Base-by-base conservation (phyloP, 1,140 invertebrate genomes). In the Drosophila tsacasi region DNA sequence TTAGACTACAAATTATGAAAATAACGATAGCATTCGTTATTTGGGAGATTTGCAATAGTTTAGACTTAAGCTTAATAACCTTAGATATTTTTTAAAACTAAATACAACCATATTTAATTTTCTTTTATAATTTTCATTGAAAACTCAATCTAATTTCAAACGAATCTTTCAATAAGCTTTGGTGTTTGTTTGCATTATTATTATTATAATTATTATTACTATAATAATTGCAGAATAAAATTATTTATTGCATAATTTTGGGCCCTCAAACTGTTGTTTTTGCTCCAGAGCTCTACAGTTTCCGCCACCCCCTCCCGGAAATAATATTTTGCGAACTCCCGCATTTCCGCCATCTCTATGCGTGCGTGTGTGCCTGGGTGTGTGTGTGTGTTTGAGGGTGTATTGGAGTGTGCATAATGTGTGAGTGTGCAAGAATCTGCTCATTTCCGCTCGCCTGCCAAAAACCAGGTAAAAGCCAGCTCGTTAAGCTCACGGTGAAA, bases 371-470 rank as follows among this genome's bases (percentile, higher is more conserved):
- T 49, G 13, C 21, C 21, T 25, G 46, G 47, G 21, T 57, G 27
- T 59, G 52, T 64, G 32, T 68, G 32, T 68, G 23, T 58, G 39
- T 57, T 30, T 64, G 40, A 55, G 59, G 57, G 46, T 71, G 71
- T 60, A 44, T 62, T 30, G 30, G 55, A 21, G 37, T 35, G 62
- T 75, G 62, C 60, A 54, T 60, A 58, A 76, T 76, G 46, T 76
- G 39, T 37, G 37, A 67, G 50, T 54, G 32, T 55, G 67, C 59
- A 55, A 49, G 76, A 76, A 66, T 59, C 67, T 72, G 68, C 81
- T 83, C 68, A 83, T 83, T 87, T 87, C 83, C 83, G 67, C n/a
- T 40, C 30, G 35, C 69, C 64, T 61, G 44, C 32, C 69, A 71
- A 19, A 59, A 61, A n/a, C 61, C 57, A 78, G 58, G 73, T 61